Evolutionary conservation across 2,888 invertebrate genomes (phyloP), one percentile per base, ranked within the genome.

Genomic region (Oxyscelio sp.): DNA sequence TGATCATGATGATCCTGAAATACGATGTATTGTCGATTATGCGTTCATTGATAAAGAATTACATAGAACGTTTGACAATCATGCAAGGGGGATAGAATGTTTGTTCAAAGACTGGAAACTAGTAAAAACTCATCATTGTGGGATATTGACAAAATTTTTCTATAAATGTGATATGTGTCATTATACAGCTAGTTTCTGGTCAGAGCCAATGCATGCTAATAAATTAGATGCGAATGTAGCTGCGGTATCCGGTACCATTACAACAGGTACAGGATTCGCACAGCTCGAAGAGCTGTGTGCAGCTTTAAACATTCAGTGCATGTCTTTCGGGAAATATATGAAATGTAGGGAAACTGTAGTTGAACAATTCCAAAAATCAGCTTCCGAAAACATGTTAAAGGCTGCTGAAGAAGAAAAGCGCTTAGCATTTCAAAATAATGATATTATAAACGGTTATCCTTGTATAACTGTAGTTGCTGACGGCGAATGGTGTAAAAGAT

Each of bases 401-500:
- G 79, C 79, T 24, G 73, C 50, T 11, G 66, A 19, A 48, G 59
- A 50, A 34, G 85, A 85, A 82, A 61, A 15, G 43, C n/a, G 58
- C 17, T 58, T 85, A 38, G 85, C 83, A 2, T 70, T 56, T 27
- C 38, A 61, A 27, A 45, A 54, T 24, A 52, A 63, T 1, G 77
- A 81, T 11, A 34, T 78, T 0, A 71, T 85, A 4, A 70, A 80
- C 19, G 70, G 73, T 27, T 61, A 82, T 17, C 85, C 86, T 9
- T 71, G 34, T 45, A 85, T 81, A n/a, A 58, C 65, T 9, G 83
- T 85, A 0, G 31, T 68, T 13, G 66, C 56, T 2, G 85, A 86
- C 52, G 77, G 58, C 6, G 17, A 63, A 3, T 85, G 73, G 77
- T 56, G 70, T 31, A 21, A 59, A 54, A 54, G 52, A 52, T 52